Conservation (phyloP, 2,888 invertebrate species). For the Lordiphosa fenestrarum region DNA sequence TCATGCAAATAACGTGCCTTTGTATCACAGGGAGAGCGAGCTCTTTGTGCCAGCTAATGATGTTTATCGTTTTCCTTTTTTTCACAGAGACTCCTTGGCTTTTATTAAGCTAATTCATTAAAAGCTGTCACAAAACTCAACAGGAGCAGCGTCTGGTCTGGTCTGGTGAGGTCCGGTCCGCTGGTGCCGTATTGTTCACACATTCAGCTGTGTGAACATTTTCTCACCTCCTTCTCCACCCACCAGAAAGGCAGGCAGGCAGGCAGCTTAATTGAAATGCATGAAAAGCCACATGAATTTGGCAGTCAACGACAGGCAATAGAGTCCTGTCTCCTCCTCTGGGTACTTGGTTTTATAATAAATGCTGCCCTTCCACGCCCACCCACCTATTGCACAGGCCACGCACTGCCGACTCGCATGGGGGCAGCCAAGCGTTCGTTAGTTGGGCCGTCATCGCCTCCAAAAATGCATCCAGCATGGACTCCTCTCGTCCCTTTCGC, state of each 20-base stretch:
- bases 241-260: slow-evolving; percentile 9
- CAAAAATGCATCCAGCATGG: not conserved
- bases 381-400: slow-evolving; percentile 4
- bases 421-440: slow-evolving; percentile 46
- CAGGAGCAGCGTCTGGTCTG: slow-evolving; percentile 11
- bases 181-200: slow-evolving; percentile 43
- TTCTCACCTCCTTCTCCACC: slow-evolving; percentile 29
- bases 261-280: slow-evolving; percentile 67
- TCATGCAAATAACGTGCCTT: slow-evolving; percentile 67
- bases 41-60: slow-evolving; percentile 63
- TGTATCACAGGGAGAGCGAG: slow-evolving; percentile 31
- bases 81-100: slow-evolving; percentile 37
- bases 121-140: slow-evolving; percentile 43
- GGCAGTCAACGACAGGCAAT: slow-evolving; percentile 58
- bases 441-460: slow-evolving; percentile 5
- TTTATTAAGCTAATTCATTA: slow-evolving; percentile 71
- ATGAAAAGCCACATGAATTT: slow-evolving; percentile 72
- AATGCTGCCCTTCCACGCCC: slow-evolving; percentile 28
- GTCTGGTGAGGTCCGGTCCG: slow-evolving; percentile 1
- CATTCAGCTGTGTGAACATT: slow-evolving; percentile 52
- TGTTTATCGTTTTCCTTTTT: slow-evolving; percentile 54
- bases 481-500: not conserved
- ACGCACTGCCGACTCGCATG: slow-evolving; percentile 46
- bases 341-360: slow-evolving; percentile 53
- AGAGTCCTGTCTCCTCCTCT: slow-evolving; percentile 1